Percentiles rank a stretch among this genome's conserved stretches.
These are phyloP conservation scores for Eumerus sabulonum DNA, from an alignment of 2,888 invertebrate genomes.

Conservation along the genomic window DNA sequence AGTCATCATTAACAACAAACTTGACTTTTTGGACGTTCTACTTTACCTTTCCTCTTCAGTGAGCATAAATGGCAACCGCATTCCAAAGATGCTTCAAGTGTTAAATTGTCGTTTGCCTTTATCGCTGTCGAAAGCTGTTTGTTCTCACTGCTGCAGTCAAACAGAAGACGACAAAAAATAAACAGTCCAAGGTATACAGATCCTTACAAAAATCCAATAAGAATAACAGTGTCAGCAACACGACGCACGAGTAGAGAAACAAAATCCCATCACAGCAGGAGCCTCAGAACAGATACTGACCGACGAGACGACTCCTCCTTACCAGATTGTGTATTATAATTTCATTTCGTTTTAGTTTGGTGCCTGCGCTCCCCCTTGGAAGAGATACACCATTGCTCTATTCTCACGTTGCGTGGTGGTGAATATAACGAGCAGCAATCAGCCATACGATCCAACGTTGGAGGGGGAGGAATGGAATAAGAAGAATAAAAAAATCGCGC, in stretches of 20 bases:
- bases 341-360: slow-evolving; percentile 42
- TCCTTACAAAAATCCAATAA: not conserved
- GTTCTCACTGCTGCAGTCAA: slow-evolving; percentile 38
- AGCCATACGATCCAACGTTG: slow-evolving; percentile 1
- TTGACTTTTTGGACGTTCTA: no score
- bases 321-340: slow-evolving; percentile 59
- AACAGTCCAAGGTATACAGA: not conserved
- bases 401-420: slow-evolving; percentile 17
- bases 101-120: slow-evolving; percentile 67
- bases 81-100: slow-evolving; percentile 59
- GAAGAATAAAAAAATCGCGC: slow-evolving; percentile 47
- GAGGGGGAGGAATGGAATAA: not conserved
- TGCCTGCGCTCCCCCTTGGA: not conserved
- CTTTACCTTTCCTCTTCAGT: no score
- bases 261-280: slow-evolving; percentile 60
- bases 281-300: slow-evolving; percentile 1
- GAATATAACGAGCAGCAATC: slow-evolving; percentile 14
- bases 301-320: no score
- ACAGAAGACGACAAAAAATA: slow-evolving; percentile 34
- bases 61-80: slow-evolving; percentile 56
- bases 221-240: no score
- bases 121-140: slow-evolving; percentile 58
- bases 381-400: slow-evolving; percentile 39
- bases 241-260: not conserved
- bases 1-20: no score